phyloP scores from a whole-genome alignment of 2,113 vertebrate species.

The Antidorcas marsupialis region DNA sequence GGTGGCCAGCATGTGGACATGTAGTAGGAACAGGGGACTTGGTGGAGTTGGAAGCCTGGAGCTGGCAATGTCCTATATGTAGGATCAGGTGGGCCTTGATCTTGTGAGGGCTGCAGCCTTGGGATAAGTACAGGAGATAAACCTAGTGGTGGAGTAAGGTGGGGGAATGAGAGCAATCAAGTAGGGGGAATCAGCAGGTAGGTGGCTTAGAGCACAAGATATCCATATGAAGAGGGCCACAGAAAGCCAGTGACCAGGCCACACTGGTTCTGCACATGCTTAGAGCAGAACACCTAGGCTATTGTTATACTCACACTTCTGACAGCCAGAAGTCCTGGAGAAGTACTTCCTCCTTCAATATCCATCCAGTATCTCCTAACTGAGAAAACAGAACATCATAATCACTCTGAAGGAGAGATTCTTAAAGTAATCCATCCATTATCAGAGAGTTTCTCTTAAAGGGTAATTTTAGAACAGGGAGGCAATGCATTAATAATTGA shows the following conservation, averaged over 20 bases:
- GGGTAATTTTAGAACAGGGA: background rate
- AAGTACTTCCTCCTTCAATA: background rate
- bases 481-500: background rate
- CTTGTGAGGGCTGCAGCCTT: background rate
- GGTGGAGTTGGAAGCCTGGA: background rate
- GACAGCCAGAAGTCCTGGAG: background rate
- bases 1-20: background rate
- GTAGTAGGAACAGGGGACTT: background rate
- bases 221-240: background rate
- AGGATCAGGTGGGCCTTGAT: background rate
- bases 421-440: background rate
- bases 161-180: background rate
- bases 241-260: background rate
- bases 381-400: background rate
- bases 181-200: background rate
- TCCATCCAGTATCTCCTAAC: background rate
- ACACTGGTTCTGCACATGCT: background rate
- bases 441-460: background rate
- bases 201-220: background rate
- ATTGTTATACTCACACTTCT: background rate
- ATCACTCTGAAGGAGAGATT: background rate
- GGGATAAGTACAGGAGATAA: background rate
- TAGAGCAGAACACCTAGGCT: background rate
- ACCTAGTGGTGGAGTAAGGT: no score
- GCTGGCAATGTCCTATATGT: background rate